Evolutionary conservation across 35 echinoderm and acorn worm genomes (phyloP).

Genomic region (Hemicentrotus pulcherrimus): DNA sequence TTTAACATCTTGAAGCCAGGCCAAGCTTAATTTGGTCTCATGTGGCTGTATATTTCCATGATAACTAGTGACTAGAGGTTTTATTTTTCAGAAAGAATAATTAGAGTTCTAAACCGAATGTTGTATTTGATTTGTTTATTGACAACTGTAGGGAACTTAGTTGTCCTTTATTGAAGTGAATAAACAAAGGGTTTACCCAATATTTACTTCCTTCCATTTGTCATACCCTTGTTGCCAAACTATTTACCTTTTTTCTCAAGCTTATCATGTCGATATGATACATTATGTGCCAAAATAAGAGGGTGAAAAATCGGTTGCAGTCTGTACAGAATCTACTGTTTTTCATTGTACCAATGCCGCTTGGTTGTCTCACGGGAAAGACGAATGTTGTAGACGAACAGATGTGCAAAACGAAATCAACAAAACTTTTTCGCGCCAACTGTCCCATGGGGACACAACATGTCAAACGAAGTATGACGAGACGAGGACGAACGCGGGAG

Average conservation of each 20-base stretch:
- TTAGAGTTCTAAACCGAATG: too few relatives aligned
- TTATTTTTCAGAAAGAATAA: too few relatives aligned
- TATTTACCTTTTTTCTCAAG: neutral
- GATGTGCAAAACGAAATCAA: neutral
- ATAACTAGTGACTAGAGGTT: neutral
- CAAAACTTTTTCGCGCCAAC: neutral
- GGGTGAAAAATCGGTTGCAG: neutral
- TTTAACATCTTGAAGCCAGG: neutral
- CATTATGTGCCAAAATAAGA: neutral
- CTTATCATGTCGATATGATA: neutral
- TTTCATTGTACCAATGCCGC: neutral
- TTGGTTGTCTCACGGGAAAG: neutral
- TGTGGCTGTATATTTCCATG: neutral
- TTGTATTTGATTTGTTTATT: too few relatives aligned
- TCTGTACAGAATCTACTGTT: neutral
- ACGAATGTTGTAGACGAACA: neutral
- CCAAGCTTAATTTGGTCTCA: neutral
- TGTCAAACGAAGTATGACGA: neutral
- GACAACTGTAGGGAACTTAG: too few relatives aligned
- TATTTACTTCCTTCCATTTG: neutral
- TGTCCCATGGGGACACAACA: neutral
- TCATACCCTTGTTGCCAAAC: neutral
- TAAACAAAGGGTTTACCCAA: too few relatives aligned
- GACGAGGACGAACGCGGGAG: neutral
- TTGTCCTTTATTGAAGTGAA: too few relatives aligned